Base-by-base conservation (phyloP, 2,888 invertebrate genomes). In the Chironomus riparius region DNA sequence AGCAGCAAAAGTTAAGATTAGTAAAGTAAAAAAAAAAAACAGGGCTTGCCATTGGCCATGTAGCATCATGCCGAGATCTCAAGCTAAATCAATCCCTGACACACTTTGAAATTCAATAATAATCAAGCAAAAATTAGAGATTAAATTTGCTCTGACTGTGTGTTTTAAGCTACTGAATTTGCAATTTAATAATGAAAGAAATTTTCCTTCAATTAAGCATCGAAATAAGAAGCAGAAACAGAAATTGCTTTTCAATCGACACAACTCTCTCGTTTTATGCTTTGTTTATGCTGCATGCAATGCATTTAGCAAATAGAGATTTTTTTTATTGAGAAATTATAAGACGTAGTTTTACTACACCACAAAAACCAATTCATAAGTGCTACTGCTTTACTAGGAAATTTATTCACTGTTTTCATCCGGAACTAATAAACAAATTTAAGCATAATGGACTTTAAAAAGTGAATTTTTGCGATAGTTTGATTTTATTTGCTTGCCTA, bases 21-120 rank as follows among this genome's bases (percentile, higher is more conserved):
- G 56, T 15, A 50, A 15, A 50, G 15, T 50, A 4, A n/a, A 12
- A 13, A 12, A 50, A 50, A 70, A 21, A 22, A 70, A 50, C 50
- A 61, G 21, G 72, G 50, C 50, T 28, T 61, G 50, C 13, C 61
- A 71, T 47, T 71, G 22, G 22, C 65, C 65, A 28, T 72, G 72
- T 47, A 15, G 65, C 62, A 71, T 71, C 56, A 70, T 47, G 15
- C 18, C 18, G 50, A 48, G 12, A 18, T 50, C 13, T 18, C 50
- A 70, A 56, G 70, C 50, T 2, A 24, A 18, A n/a, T n/a, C 72
- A 62, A 62, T 22, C 72, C 72, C 61, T 72, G 72, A 72, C 72
- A 72, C 12, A 72, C 61, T 71, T 71, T 50, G n/a, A 68, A 38
- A n/a, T 28, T 28, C 38, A 68, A 13, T 21, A 15, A 15, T 68